Conservation (phyloP, 2,888 invertebrate genomes). For the Empis livida region DNA sequence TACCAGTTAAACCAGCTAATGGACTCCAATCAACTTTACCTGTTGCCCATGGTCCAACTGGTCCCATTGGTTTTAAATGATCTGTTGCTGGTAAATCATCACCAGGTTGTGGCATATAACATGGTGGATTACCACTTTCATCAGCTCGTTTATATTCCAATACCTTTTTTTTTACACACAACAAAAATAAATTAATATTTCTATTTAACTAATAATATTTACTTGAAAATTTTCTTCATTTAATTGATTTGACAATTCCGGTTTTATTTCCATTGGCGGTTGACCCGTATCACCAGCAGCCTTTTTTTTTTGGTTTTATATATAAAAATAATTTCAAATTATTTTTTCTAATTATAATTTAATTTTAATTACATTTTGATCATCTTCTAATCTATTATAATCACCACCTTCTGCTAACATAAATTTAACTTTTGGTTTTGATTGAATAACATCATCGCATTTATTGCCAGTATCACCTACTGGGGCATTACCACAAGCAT, state of each 20-base stretch:
- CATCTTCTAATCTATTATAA: too few species aligned
- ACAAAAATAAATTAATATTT: background rate
- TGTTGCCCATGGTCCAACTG: conserved; percentile 52
- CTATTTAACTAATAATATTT: background rate
- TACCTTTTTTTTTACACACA: background rate
- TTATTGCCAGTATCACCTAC: background rate
- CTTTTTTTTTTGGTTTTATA: too few species aligned
- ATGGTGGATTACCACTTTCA: conserved; percentile 31
- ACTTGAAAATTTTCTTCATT: background rate
- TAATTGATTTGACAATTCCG: background rate
- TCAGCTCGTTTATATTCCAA: conserved; percentile 14
- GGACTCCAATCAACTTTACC: conserved; percentile 64
- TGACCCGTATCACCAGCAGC: background rate
- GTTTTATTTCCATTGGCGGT: background rate
- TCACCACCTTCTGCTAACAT: background rate
- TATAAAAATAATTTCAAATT: too few species aligned
- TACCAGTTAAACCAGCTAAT: conserved; percentile 53
- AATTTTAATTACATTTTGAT: too few species aligned
- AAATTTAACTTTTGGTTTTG: background rate
- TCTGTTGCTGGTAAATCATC: conserved; percentile 35
- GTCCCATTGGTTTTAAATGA: conserved; percentile 36
- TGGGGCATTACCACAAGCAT: background rate
- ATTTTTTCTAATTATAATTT: too few species aligned
- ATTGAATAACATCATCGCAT: background rate
- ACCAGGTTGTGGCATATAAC: conserved; percentile 44